phyloP scores from a whole-genome alignment of 2,797 vertebrate genomes.

The Dendrocincla fuliginosa region DNA sequence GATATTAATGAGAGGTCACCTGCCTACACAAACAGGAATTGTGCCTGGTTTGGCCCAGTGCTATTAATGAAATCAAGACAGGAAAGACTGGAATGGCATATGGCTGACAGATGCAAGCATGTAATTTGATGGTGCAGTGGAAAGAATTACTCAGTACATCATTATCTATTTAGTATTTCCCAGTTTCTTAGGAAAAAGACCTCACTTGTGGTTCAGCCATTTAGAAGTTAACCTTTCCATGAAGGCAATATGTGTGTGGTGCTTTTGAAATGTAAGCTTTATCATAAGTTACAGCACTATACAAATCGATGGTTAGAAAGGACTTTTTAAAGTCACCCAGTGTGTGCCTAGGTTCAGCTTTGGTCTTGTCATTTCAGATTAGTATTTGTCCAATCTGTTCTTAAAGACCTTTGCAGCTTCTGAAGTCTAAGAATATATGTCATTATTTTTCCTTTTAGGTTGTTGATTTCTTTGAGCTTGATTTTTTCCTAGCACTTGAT shows the following conservation, averaged over 20 bases:
- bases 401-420: background rate
- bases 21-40: conserved; percentile 65
- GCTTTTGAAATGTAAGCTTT: background rate
- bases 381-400: background rate
- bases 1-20: conserved; percentile 34
- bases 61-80: conserved; percentile 54
- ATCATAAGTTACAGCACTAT: background rate
- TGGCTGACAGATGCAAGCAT: conserved; percentile 57
- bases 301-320: background rate
- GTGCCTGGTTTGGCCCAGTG: conserved; percentile 17
- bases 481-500: background rate
- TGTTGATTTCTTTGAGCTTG: background rate
- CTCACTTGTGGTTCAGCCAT: background rate
- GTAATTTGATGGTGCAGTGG: conserved; percentile 52
- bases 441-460: background rate
- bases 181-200: conserved; percentile 10
- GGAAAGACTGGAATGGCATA: conserved; percentile 60
- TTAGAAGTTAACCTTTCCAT: background rate
- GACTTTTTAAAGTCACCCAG: background rate
- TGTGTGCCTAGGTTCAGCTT: background rate
- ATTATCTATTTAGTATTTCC: conserved; percentile 18
- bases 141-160: conserved; percentile 53
- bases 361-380: background rate
- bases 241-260: background rate
- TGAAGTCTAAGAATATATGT: background rate